Base-by-base conservation (phyloP, 2,888 invertebrate species). In the Halocaridina rubra region DNA sequence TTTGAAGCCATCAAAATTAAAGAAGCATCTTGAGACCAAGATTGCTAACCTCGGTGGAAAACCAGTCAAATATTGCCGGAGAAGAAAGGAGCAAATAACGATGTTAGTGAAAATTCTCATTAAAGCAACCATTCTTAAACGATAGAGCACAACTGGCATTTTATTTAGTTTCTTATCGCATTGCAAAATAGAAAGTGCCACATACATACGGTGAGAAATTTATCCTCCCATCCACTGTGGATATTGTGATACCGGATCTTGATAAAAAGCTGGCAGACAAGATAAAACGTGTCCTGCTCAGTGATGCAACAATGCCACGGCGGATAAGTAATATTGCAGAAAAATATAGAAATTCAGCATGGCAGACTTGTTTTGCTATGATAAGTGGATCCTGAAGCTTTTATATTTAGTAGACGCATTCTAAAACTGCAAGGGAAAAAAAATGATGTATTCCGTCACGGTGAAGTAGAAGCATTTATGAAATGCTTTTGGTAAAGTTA, bases 1-100 rank as follows among this genome's bases (percentile, higher is more conserved):
- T n/a, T n/a, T n/a, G n/a, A n/a, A n/a, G n/a, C n/a, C n/a, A 72
- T 72, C 33, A 72, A 72, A 72, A 74, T 74, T 53, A 74, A n/a
- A 74, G 22, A 39, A 53, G 16, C 46, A 74, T 29, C 74, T 46
- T 74, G 74, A 46, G 24, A 46, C 74, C 32, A 46, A 7, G 74
- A 39, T 53, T 74, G 24, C 22, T 74, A 39, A 22, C 13, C 53
- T 74, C 74, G 30, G 8, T 46, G 46, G 10, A 74, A 74, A 46
- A 53, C 74, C 74, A 72, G 57, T n/a, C n/a, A 59, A 75, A 22
- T 53, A 57, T 0, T 30, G 53, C 27, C n/a, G 29, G 30, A 57
- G 75, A 75, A 57, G 29, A 29, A 75, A 75, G 57, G 75, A 24
- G 13, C 33, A 33, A 72, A 72, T 74, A 53, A 46, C 16, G 22